phyloP scores from a whole-genome alignment of 2,113 vertebrate species.

The Dunckerocampus dactyliophorus region DNA sequence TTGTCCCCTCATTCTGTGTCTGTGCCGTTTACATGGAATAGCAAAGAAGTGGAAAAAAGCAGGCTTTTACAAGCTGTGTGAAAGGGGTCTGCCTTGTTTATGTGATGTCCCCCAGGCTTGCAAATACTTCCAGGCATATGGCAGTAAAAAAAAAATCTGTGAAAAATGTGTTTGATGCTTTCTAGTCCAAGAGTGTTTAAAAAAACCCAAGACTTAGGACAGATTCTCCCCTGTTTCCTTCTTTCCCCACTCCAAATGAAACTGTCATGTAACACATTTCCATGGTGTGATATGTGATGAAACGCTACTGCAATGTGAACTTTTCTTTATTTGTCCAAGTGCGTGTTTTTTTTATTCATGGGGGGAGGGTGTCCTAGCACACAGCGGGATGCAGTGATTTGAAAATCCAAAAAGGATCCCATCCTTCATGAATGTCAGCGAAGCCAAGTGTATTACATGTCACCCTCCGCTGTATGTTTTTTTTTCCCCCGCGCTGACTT shows the following conservation, averaged over 20 bases:
- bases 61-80: no score
- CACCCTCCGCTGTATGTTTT: slow-evolving; percentile 63
- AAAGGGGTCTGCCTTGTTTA: no score
- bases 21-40: no score
- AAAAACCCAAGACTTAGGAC: no score
- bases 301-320: slow-evolving; percentile 23
- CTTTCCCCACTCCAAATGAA: slow-evolving; percentile 2
- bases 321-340: slow-evolving; percentile 11
- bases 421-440: slow-evolving; percentile 67
- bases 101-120: no score
- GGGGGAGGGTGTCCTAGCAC: background rate
- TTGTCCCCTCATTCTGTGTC: no score
- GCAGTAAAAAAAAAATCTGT: no score
- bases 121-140: no score
- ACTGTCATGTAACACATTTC: slow-evolving; percentile 24
- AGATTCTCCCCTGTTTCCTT: background rate
- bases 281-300: slow-evolving; percentile 25
- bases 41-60: no score
- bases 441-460: slow-evolving; percentile 51
- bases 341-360: slow-evolving; percentile 18
- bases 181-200: no score
- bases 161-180: no score
- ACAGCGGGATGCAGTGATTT: slow-evolving; percentile 23
- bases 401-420: slow-evolving; percentile 48
- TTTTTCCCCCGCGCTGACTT: slow-evolving; percentile 42